These are phyloP conservation scores for Odocoileus hemionus DNA, from an alignment of 2,113 vertebrate species.

Conservation along the genomic window DNA sequence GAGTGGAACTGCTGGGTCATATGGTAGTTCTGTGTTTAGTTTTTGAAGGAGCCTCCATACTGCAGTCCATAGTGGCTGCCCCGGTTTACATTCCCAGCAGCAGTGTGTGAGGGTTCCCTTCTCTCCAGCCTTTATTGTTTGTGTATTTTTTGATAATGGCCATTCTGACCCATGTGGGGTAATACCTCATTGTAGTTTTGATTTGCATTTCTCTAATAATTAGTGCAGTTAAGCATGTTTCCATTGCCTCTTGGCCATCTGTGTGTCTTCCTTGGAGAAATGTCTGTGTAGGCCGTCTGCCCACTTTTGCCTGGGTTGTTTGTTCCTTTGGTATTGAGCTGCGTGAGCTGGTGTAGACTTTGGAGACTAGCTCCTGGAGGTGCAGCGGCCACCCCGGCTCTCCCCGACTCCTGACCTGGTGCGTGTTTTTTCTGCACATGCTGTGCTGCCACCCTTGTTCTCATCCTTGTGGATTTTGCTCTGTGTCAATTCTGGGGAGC, in stretches of 20 bases:
- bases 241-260: neutral
- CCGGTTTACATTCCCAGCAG: neutral
- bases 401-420: neutral
- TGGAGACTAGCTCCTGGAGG: neutral
- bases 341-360: neutral
- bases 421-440: neutral
- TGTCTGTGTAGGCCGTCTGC: neutral
- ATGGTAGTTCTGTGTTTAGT: accelerated
- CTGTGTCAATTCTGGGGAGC: neutral
- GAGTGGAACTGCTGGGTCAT: neutral
- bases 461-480: neutral
- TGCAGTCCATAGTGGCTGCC: neutral
- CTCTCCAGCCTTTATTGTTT: neutral
- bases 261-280: neutral
- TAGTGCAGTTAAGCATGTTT: neutral
- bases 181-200: neutral
- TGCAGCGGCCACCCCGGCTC: neutral
- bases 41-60: neutral
- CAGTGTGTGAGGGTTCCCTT: accelerated
- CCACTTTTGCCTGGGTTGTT: neutral
- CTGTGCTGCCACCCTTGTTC: neutral
- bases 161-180: neutral
- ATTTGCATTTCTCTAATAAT: neutral
- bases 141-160: neutral
- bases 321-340: neutral